Conservation (phyloP, 2,113 vertebrate genomes). For the Tachycineta bicolor region DNA sequence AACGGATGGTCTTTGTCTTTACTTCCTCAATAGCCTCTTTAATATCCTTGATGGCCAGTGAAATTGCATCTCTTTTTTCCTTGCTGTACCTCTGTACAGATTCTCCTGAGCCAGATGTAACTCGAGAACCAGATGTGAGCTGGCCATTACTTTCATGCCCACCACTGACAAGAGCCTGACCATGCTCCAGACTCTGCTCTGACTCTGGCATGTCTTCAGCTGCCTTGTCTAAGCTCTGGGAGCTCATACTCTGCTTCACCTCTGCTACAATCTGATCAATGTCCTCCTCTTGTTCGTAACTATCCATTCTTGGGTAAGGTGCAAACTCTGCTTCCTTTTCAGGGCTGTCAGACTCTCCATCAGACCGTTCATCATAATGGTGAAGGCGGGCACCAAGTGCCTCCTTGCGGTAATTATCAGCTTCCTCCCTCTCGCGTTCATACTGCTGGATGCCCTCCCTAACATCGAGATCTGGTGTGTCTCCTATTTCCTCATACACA, state of each 20-base stretch:
- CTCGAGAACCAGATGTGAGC: slow-evolving; percentile 50
- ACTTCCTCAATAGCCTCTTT: slow-evolving; percentile 98
- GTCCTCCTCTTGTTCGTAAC: slow-evolving; percentile 93
- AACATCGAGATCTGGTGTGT: slow-evolving; percentile 75
- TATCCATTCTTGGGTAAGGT: slow-evolving; percentile 90
- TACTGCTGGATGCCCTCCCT: slow-evolving; percentile 81
- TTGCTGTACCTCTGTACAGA: slow-evolving; percentile 82
- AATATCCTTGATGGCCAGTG: slow-evolving; percentile 96
- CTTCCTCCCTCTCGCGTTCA: slow-evolving; percentile 79
- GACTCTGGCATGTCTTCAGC: slow-evolving; percentile 82
- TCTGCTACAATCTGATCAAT: slow-evolving; percentile 86
- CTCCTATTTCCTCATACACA: slow-evolving; percentile 94
- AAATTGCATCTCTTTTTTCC: slow-evolving; percentile 93
- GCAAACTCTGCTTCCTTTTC: slow-evolving; percentile 97
- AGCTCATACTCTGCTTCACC: slow-evolving; percentile 88
- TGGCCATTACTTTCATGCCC: slow-evolving; percentile 67
- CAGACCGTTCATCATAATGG: slow-evolving; percentile 93
- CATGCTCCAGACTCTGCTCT: slow-evolving; percentile 75
- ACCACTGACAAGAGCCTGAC: background rate
- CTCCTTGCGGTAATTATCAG: slow-evolving; percentile 85
- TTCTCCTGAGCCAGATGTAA: slow-evolving; percentile 58
- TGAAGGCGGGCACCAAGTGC: slow-evolving; percentile 92
- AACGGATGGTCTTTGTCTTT: slow-evolving; percentile 94
- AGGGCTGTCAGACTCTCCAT: slow-evolving; percentile 94
- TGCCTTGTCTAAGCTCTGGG: slow-evolving; percentile 81